Evolutionary conservation across 2,113 vertebrate genomes (phyloP).

Genomic region (Prochilodus magdalenae): DNA sequence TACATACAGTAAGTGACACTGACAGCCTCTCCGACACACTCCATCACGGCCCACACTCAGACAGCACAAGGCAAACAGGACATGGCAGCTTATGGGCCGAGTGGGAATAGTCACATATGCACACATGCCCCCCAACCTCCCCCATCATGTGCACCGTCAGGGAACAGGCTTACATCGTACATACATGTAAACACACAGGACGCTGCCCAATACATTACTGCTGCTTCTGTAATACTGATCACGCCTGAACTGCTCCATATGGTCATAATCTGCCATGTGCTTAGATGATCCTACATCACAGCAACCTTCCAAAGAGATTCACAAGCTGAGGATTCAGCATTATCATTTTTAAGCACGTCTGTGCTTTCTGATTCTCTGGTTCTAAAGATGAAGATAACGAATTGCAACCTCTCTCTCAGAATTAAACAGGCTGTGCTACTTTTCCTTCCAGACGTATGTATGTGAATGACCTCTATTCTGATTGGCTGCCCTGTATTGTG

Average conservation of each 20-base stretch:
- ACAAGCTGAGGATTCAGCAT: neutral
- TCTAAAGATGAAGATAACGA: neutral
- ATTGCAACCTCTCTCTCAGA: too few species aligned
- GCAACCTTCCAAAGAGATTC: neutral
- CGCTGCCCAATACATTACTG: neutral
- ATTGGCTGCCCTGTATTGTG: too few species aligned
- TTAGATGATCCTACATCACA: neutral
- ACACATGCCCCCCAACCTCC: neutral
- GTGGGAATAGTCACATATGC: slow-evolving; percentile 13
- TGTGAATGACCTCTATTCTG: too few species aligned
- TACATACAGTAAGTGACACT: slow-evolving; percentile 15
- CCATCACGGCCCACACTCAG: neutral
- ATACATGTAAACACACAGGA: neutral
- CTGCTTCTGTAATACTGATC: neutral
- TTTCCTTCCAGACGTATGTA: too few species aligned
- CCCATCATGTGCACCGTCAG: neutral
- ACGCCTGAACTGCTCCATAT: neutral
- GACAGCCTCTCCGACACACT: neutral
- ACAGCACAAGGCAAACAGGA: slow-evolving; percentile 1
- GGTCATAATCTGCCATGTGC: neutral
- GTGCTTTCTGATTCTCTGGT: neutral
- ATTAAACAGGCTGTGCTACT: too few species aligned
- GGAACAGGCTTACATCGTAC: neutral
- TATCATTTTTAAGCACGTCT: neutral
- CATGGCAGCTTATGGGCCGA: slow-evolving; percentile 21